Evolutionary conservation across 1,140 invertebrate genomes (phyloP).

Genomic region (Drosophila pruinosa): DNA sequence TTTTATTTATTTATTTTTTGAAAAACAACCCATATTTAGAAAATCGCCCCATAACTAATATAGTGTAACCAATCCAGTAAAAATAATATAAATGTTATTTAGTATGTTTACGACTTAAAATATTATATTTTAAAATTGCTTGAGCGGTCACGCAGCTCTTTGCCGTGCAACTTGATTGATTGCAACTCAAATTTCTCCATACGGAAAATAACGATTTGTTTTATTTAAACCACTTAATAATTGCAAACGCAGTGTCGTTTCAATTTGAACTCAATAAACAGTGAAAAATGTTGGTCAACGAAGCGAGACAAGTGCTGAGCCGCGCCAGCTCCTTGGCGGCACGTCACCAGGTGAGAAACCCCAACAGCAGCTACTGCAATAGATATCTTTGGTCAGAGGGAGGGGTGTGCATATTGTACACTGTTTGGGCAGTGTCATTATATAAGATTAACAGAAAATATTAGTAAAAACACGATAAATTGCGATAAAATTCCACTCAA

Average conservation of each 20-base stretch:
- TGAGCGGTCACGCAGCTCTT: conserved; percentile 6
- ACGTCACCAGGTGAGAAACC: conserved; percentile 70
- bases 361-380: not conserved
- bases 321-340: conserved; percentile 66
- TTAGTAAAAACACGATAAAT: not conserved
- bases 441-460: conserved; percentile 47
- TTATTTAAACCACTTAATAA: conserved; percentile 45
- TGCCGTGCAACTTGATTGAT: conserved; percentile 46
- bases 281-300: conserved; percentile 71
- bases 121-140: too few species aligned
- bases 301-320: conserved; percentile 68
- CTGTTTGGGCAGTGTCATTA: conserved; percentile 39
- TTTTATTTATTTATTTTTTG: too few species aligned
- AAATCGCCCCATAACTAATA: too few species aligned
- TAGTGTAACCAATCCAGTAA: too few species aligned
- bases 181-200: conserved; percentile 48
- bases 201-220: conserved; percentile 36
- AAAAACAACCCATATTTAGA: too few species aligned
- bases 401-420: conserved; percentile 15
- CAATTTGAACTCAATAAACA: conserved; percentile 49
- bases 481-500: conserved; percentile 6
- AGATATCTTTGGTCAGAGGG: not conserved
- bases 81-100: too few species aligned
- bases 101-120: too few species aligned
- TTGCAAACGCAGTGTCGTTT: conserved; percentile 82